phyloP scores from a whole-genome alignment of 2,888 invertebrate genomes.

The Sicus ferrugineus region DNA sequence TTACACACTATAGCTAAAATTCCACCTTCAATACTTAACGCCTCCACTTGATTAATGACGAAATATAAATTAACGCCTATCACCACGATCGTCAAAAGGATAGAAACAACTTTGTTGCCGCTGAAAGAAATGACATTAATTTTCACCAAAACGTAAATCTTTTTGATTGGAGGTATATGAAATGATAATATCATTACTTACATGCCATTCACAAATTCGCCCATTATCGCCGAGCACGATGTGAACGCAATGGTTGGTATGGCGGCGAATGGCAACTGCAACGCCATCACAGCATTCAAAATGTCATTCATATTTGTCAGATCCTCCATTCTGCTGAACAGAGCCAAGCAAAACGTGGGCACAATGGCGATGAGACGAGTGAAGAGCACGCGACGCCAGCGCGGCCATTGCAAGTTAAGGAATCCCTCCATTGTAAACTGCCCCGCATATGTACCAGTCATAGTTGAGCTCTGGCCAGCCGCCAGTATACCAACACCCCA shows the following conservation, averaged over 20 bases:
- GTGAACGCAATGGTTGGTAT: slow-evolving; percentile 88
- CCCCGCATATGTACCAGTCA: slow-evolving; percentile 88
- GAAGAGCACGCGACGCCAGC: slow-evolving; percentile 86
- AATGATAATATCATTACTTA: slow-evolving; percentile 66
- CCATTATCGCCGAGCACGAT: slow-evolving; percentile 80
- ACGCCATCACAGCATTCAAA: slow-evolving; percentile 85
- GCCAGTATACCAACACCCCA: slow-evolving; percentile 81
- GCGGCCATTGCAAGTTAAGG: slow-evolving; percentile 81
- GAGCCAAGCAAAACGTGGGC: slow-evolving; percentile 75
- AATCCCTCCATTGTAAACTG: slow-evolving; percentile 92
- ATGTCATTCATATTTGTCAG: slow-evolving; percentile 84
- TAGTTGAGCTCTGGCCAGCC: slow-evolving; percentile 84
- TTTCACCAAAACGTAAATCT: neutral
- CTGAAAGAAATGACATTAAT: slow-evolving; percentile 64
- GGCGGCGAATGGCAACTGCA: slow-evolving; percentile 87
- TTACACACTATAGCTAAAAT: slow-evolving; percentile 65
- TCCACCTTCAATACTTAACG: slow-evolving; percentile 63
- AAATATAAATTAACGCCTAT: slow-evolving; percentile 84
- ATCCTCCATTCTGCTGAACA: slow-evolving; percentile 73
- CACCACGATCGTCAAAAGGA: slow-evolving; percentile 73
- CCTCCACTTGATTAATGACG: slow-evolving; percentile 71
- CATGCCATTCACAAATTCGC: slow-evolving; percentile 83
- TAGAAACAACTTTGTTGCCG: slow-evolving; percentile 73
- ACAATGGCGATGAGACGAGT: slow-evolving; percentile 84
- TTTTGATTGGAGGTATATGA: neutral